Evolutionary conservation across 2,888 invertebrate species (phyloP), one percentile per base, ranked within the genome.

Genomic region (Kryphioiulus occultus): DNA sequence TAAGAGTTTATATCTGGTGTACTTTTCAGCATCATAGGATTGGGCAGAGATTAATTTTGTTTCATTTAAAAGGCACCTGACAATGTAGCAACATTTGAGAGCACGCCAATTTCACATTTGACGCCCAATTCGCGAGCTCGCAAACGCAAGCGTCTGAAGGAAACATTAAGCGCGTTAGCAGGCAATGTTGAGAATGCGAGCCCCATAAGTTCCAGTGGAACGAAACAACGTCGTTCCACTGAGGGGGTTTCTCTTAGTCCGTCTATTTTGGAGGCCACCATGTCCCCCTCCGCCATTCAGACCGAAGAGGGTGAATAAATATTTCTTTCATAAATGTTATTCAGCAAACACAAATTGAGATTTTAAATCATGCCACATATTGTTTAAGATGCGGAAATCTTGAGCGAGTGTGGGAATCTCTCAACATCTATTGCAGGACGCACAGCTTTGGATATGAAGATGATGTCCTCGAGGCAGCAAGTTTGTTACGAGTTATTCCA

Each of bases 401-500:
- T 53, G 32, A 42, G 10, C 17, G 30, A 78, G 10, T 26, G 78
- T 78, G 30, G 15, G 17, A 78, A 78, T 30, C 78, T 78, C 30
- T 78, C 78, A 10, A 15, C 78, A 12, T 78, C 78, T 30, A 78
- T 78, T 78, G 78, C 3, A 78, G 78, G 78, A 30, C 78, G 78
- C 78, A 32, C 78, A 17, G 88, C 89, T 2, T 87, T 89, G 4
- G 90, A 94, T 88, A 92, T 95, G 89, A 95, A 95, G 91, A 94
- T 94, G 90, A 93, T 95, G 92, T 95, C 96, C 83, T 94, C 95
- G 3, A 93, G 97, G 87, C 96, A 96, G 91, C 95, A 95, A 92
- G 96, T 96, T 86, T 96, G 96, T 92, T 94, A 96, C 93, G 99
- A 99, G 93, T 94, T 99, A 90, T 94, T 97, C 89, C 97, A 98